Evolutionary conservation across 2,888 invertebrate species (phyloP).

Genomic region (Chaetogeoica ovagalla): DNA sequence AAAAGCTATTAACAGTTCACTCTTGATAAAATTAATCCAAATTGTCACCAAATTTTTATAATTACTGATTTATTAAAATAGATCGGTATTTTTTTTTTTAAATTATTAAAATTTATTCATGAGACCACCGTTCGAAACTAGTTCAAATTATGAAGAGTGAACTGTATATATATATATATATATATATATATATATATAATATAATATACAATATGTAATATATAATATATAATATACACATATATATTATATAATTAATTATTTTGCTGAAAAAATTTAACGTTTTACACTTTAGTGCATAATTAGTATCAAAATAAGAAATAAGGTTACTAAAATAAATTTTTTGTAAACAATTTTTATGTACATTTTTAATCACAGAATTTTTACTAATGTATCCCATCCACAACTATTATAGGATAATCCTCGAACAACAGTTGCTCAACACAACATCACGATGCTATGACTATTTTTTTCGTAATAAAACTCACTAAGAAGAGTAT

Average conservation of each 20-base stretch:
- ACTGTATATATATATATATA: too few relatives aligned
- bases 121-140: too few relatives aligned
- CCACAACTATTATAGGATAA: conserved; percentile 13
- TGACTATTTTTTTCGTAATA: conserved; percentile 17
- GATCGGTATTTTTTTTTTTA: too few relatives aligned
- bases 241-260: not conserved
- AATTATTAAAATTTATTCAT: too few relatives aligned
- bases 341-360: conserved; percentile 12
- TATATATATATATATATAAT: not conserved
- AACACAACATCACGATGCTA: conserved; percentile 28
- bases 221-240: too few relatives aligned
- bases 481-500: not conserved
- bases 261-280: not conserved
- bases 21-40: too few relatives aligned
- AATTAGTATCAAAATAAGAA: conserved; percentile 22
- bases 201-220: too few relatives aligned
- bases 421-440: conserved; percentile 15
- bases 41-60: too few relatives aligned
- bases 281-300: conserved; percentile 19
- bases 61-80: too few relatives aligned
- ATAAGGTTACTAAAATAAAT: conserved; percentile 4
- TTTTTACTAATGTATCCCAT: conserved; percentile 16
- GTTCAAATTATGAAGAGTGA: too few relatives aligned
- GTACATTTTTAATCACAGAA: conserved; percentile 44
- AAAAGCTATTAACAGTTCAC: not conserved